Evolutionary conservation across 2,797 vertebrate genomes (phyloP), one percentile per base, ranked within the genome.

Genomic region (Anomalospiza imberbis): DNA sequence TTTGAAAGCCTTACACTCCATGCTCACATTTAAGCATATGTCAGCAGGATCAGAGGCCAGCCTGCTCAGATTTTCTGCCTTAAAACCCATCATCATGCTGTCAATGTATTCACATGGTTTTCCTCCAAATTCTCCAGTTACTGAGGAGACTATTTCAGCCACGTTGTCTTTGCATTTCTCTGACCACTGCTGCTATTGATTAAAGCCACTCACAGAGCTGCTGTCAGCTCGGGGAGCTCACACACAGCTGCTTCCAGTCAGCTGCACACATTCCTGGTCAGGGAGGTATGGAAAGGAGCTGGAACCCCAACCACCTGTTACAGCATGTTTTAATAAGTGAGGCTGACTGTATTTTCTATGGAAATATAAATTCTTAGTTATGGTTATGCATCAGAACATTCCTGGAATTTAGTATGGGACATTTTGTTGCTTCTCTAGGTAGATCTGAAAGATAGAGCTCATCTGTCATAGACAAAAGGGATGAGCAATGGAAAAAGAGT

Each of bases 211-310:
- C 16, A 45, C 75, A 51, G 93, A 93, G 80, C 89, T 60, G 82
- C 45, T 85, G 82, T 75, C 82, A 85, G 62, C 53, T 44, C 2
- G 0, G 28, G 45, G 62, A 89, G 51, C 3, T 54, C 91, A 51
- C n/a, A 10, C 48, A 50, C 95, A 97, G 96, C 96, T 96, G 95
- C 84, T 71, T 36, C 51, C 68, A 40, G 85, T 91, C 88, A 96
- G 94, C 95, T 96, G 96, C 81, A 63, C 2, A 0, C 89, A 80
- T 95, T 89, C 94, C 84, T 81, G 79, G 32, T 51, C 70, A 47
- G 82, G 54, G 86, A 89, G 80, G 55, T 61, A 91, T 17, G 61
- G 58, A 91, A 73, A 6, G 4, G 55, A 62, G 70, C 65, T 17
- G 22, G 55, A 84, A 28, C 3, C 20, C 42, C 57, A 40, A 63